phyloP scores from a whole-genome alignment of 2,888 invertebrate genomes.

The Carabus problematicus region DNA sequence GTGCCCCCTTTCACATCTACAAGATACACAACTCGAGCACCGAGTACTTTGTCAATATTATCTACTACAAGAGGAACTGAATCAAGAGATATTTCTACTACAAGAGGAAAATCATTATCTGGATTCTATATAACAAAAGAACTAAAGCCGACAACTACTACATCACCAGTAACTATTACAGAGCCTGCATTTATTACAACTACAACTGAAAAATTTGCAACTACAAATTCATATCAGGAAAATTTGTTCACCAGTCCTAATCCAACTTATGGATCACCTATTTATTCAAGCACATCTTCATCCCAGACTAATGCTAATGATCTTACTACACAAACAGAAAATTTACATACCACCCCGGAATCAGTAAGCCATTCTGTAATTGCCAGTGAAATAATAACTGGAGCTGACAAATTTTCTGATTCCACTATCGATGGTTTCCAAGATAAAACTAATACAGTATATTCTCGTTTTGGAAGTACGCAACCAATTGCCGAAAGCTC shows the following conservation, averaged over 20 bases:
- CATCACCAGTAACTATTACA: constrained; percentile 17
- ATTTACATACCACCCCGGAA: constrained; percentile 21
- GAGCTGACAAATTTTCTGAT: constrained; percentile 6
- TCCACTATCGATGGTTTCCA: not conserved
- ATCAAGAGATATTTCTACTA: constrained; percentile 6
- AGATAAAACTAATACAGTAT: not conserved
- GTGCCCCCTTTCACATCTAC: constrained; percentile 36
- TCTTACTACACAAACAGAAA: not conserved
- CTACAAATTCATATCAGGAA: not conserved
- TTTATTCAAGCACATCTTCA: not conserved
- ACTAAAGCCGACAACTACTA: constrained; percentile 1
- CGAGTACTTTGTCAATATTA: constrained; percentile 18
- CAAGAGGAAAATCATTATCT: constrained; percentile 14
- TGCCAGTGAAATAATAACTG: constrained; percentile 24
- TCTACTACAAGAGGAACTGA: constrained; percentile 1
- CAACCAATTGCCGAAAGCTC: not conserved
- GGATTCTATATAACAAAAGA: constrained; percentile 37
- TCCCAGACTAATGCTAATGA: not conserved
- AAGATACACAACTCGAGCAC: constrained; percentile 25
- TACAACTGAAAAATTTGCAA: not conserved
- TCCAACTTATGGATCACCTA: too few species aligned
- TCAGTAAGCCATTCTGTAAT: constrained; percentile 9
- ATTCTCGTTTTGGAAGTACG: constrained; percentile 1
- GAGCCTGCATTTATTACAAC: constrained; percentile 18
- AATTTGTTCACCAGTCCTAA: too few species aligned